phyloP scores from a whole-genome alignment of 1,140 invertebrate species.

The Melanaphis sacchari region DNA sequence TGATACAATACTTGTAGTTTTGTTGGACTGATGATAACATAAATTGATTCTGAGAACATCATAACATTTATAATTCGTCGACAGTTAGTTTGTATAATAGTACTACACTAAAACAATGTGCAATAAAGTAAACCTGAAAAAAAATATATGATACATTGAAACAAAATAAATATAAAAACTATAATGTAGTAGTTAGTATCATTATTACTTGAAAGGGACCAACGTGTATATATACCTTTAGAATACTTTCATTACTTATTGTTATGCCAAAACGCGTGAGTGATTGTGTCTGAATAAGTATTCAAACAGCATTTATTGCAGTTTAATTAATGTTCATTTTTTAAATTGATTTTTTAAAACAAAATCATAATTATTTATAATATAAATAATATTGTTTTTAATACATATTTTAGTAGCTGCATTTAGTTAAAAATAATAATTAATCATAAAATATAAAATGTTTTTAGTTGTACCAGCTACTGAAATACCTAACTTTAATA shows the following conservation, averaged over 20 bases:
- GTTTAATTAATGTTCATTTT: neutral
- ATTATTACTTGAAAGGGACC: neutral
- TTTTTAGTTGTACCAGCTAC: neutral
- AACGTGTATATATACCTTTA: neutral
- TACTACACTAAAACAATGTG: neutral
- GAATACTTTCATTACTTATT: slow-evolving; percentile 4
- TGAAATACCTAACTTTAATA: slow-evolving; percentile 12
- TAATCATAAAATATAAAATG: neutral
- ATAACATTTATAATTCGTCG: neutral
- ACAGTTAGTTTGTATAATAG: neutral
- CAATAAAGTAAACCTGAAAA: neutral
- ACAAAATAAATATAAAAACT: no score
- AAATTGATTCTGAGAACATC: neutral
- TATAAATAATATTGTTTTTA: neutral
- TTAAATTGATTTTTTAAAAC: neutral
- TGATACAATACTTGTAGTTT: neutral
- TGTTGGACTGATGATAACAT: neutral
- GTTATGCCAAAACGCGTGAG: neutral
- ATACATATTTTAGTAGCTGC: neutral
- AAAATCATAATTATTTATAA: neutral
- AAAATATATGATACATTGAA: neutral
- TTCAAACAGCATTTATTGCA: neutral
- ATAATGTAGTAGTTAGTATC: neutral
- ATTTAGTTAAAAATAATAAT: neutral
- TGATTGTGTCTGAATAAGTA: neutral